Base-by-base conservation (phyloP, 1,140 invertebrate species). In the Liolophura sinensis region DNA sequence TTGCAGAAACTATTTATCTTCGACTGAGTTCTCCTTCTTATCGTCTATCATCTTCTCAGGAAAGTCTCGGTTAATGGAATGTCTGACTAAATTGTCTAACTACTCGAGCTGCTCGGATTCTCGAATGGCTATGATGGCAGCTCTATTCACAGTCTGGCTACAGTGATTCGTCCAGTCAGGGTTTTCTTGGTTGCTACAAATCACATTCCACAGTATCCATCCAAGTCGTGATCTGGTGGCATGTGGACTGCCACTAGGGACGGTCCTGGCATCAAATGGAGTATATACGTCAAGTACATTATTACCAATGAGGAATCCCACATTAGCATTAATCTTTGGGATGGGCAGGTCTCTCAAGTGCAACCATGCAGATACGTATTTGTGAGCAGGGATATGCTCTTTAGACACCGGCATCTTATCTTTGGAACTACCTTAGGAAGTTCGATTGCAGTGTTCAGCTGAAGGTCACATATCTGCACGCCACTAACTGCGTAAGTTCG, bases 61-160 rank as follows among this genome's bases (percentile, higher is more conserved):
- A 57, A 69, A 69, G 22, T 71, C 70, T 40, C 49, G 24, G 51
- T 67, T n/a, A n/a, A n/a, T n/a, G n/a, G n/a, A n/a, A n/a, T n/a
- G n/a, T n/a, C 50, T 40, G 31, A 40, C 31, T 5, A 40, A 40
- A 40, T 40, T 40, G 31, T 40, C 31, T 5, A 40, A 40, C 31
- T 40, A 9, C 31, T 40, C 9, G 3, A 40, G 31, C 9, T 40
- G 31, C 9, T 40, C 31, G 31, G 31, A 40, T 40, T 40, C 31
- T 40, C 9, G 31, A 40, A 40, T 40, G 9, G 31, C 31, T 40
- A 40, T 40, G 31, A 40, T 40, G 31, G 31, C 9, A 40, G 31
- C 31, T 40, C 31, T 40, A 9, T 40, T 40, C 31, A 40, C 31
- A 40, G 31, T 40, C 31, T 40, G 31, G 31, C 31, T 40, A 40